Conservation (phyloP, 1,140 invertebrate species). For the Magallana gigas region DNA sequence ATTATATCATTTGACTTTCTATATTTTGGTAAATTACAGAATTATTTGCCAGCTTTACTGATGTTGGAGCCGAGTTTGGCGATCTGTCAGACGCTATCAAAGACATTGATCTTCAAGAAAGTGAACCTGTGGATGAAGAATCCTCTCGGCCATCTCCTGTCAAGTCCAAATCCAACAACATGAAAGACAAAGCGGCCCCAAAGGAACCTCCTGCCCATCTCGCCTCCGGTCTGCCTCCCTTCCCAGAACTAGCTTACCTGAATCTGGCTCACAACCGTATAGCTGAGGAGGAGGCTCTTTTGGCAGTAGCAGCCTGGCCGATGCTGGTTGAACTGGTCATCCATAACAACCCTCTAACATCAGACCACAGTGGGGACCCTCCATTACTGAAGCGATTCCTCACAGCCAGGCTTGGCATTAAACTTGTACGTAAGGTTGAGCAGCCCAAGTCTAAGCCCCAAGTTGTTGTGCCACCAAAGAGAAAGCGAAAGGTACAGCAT, state of each 20-base stretch:
- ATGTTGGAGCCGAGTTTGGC: slow-evolving; percentile 58
- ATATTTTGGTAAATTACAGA: slow-evolving; percentile 5
- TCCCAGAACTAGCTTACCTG: slow-evolving; percentile 75
- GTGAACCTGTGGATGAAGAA: background rate
- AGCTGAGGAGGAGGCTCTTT: slow-evolving; percentile 74
- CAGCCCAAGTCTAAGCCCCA: slow-evolving; percentile 62
- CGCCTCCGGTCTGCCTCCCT: slow-evolving; percentile 63
- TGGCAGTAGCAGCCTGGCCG: slow-evolving; percentile 78
- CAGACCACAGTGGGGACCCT: slow-evolving; percentile 74
- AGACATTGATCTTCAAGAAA: slow-evolving; percentile 57
- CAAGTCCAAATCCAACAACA: background rate
- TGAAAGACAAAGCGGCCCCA: background rate
- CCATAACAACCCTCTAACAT: slow-evolving; percentile 77
- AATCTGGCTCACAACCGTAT: slow-evolving; percentile 77
- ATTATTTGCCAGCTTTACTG: slow-evolving; percentile 42
- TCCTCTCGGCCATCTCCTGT: background rate
- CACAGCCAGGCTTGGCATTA: slow-evolving; percentile 75
- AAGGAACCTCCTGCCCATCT: slow-evolving; percentile 19
- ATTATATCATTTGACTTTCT: background rate
- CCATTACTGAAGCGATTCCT: slow-evolving; percentile 77
- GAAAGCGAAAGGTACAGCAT: slow-evolving; percentile 63
- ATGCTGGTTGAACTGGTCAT: slow-evolving; percentile 76
- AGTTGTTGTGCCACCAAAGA: slow-evolving; percentile 64
- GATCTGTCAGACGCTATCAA: slow-evolving; percentile 63
- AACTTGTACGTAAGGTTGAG: slow-evolving; percentile 62